Evolutionary conservation across 2,888 invertebrate genomes (phyloP), one percentile per base, ranked within the genome.

Genomic region (Hydrotaea diabolus): DNA sequence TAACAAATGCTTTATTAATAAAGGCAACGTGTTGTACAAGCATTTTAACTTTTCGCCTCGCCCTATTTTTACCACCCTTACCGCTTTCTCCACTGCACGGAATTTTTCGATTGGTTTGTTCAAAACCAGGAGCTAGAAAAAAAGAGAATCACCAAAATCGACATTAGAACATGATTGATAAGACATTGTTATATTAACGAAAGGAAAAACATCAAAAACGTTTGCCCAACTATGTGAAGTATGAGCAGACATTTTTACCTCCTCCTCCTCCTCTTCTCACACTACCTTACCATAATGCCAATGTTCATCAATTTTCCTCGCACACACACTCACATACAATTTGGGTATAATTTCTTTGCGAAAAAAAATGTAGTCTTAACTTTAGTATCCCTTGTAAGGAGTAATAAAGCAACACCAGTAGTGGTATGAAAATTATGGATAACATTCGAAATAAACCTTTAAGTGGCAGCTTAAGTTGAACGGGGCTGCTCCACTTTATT

Each of bases 1-100:
- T 82, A 83, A 83, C 82, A 86, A 86, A 86, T 86, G 81, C 73
- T 71, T 84, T 86, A 86, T 85, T 86, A 86, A 86, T 86, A 84
- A 84, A 85, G 83, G 80, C 82, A 79, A 85, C 82, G 77, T 85
- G 85, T 80, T 77, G 15, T 78, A 80, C 86, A 77, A 84, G 59
- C 77, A 82, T 80, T 85, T 77, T 69, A 77, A 76, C 77, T 78
- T 84, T 75, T 21, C 31, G 26, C 69, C n/a, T 23, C 66, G n/a
- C 39, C 39, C 39, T n/a, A 17, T n/a, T n/a, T n/a, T n/a, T 3
- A 7, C 64, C 5, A 39, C 39, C 66, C 17, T 39, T 39, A 19
- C 11, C 11, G 15, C 43, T 39, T 21, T 43, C 13, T 19, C 17
- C 4, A 9, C 57, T 31, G 31, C 2, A n/a, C 2, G n/a, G 11